These are phyloP conservation scores for Semnornis frantzii DNA, from an alignment of 2,113 vertebrate genomes.

Conservation along the genomic window DNA sequence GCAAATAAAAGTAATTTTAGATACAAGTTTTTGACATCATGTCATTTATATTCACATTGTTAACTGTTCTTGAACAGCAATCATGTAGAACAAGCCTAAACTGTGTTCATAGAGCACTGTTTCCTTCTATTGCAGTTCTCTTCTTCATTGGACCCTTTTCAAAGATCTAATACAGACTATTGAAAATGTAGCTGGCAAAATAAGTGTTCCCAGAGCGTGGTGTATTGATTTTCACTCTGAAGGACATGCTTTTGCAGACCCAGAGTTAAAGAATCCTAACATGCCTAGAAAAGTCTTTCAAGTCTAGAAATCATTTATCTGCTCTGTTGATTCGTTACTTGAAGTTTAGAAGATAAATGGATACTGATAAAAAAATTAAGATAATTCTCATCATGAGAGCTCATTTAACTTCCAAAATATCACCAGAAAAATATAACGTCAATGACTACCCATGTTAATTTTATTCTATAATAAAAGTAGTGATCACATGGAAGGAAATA, in stretches of 20 bases:
- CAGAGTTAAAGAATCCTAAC: neutral
- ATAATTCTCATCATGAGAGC: neutral
- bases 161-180: too few species aligned
- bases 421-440: neutral
- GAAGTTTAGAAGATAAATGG: neutral
- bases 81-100: neutral
- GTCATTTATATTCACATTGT: neutral
- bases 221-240: neutral
- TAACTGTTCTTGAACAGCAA: neutral
- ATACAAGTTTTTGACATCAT: neutral
- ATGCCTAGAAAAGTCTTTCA: neutral
- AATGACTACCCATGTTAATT: neutral
- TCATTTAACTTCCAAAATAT: neutral
- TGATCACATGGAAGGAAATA: neutral
- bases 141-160: neutral
- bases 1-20: neutral
- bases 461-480: neutral
- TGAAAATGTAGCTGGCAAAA: neutral
- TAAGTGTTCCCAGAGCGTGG: neutral
- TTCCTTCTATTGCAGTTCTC: neutral
- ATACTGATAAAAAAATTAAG: neutral
- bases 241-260: neutral
- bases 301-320: neutral
- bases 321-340: neutral
- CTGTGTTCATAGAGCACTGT: accelerated